phyloP scores from a whole-genome alignment of 1,140 invertebrate species.

The Diploscapter pachys region DNA sequence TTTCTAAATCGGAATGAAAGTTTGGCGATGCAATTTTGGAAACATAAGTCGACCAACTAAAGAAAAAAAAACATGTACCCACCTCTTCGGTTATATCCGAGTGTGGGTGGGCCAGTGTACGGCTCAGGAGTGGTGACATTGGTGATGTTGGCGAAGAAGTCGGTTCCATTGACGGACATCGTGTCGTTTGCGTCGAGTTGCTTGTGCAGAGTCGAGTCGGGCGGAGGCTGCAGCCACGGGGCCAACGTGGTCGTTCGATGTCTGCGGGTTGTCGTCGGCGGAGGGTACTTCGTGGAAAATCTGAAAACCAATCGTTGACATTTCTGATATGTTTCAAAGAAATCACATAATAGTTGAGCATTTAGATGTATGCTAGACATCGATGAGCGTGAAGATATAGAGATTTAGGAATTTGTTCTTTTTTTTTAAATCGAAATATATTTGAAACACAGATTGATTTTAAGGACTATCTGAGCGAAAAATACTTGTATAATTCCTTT shows the following conservation, averaged over 20 bases:
- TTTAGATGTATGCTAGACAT: too few relatives aligned
- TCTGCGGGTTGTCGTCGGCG: constrained; percentile 12
- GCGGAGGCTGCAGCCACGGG: constrained; percentile 9
- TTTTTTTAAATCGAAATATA: too few relatives aligned
- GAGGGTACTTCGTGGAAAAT: constrained; percentile 1
- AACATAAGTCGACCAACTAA: not conserved
- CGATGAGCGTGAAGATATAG: too few relatives aligned
- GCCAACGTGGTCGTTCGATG: constrained; percentile 24
- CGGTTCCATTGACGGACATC: not conserved
- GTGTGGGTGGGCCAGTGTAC: constrained; percentile 52
- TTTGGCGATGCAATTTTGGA: too few relatives aligned
- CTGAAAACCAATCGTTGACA: not conserved
- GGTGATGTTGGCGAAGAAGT: constrained; percentile 22
- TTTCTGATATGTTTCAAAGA: too few relatives aligned
- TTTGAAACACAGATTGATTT: too few relatives aligned
- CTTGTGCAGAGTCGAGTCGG: not conserved
- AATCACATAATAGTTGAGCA: too few relatives aligned
- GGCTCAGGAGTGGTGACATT: constrained; percentile 45
- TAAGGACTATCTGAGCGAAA: not conserved
- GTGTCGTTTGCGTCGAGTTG: constrained; percentile 17
- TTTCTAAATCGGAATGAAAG: too few relatives aligned
- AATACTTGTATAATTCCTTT: not conserved
- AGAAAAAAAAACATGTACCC: not conserved
- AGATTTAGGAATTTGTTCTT: too few relatives aligned
- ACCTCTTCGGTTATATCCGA: constrained; percentile 52